Conservation (phyloP, 2,113 vertebrate genomes). For the Callithrix jacchus region DNA sequence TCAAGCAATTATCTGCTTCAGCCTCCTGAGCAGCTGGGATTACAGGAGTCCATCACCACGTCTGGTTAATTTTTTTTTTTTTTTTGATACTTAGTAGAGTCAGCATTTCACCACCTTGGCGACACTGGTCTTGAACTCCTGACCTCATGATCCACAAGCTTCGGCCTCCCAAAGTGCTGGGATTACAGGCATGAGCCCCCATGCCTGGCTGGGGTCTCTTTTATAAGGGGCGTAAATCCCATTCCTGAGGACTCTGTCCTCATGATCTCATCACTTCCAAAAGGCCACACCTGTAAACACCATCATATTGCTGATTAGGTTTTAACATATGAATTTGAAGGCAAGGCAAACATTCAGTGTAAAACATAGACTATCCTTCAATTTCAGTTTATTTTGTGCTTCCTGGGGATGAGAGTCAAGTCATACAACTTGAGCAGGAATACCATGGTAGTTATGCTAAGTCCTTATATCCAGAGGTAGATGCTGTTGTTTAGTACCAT, state of each 20-base stretch:
- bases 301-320: not conserved
- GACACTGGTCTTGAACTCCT: too few relatives aligned
- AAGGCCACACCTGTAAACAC: not conserved
- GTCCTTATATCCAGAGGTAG: not conserved
- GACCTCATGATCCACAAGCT: too few relatives aligned
- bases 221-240: not conserved
- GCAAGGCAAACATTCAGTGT: not conserved
- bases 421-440: not conserved
- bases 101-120: too few relatives aligned
- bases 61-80: too few relatives aligned
- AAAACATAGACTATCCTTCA: not conserved
- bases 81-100: too few relatives aligned
- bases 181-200: too few relatives aligned
- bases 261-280: not conserved
- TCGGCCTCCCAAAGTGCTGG: too few relatives aligned
- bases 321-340: not conserved
- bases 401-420: not conserved
- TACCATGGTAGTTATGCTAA: not conserved
- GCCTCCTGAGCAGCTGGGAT: too few relatives aligned
- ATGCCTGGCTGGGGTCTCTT: not conserved
- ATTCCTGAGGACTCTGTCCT: not conserved
- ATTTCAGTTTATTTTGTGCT: not conserved
- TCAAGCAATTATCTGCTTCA: too few relatives aligned
- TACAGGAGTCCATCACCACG: too few relatives aligned
- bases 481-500: not conserved